These are phyloP conservation scores for Subanguina moxae DNA, from an alignment of 1,140 invertebrate species.

Conservation along the genomic window DNA sequence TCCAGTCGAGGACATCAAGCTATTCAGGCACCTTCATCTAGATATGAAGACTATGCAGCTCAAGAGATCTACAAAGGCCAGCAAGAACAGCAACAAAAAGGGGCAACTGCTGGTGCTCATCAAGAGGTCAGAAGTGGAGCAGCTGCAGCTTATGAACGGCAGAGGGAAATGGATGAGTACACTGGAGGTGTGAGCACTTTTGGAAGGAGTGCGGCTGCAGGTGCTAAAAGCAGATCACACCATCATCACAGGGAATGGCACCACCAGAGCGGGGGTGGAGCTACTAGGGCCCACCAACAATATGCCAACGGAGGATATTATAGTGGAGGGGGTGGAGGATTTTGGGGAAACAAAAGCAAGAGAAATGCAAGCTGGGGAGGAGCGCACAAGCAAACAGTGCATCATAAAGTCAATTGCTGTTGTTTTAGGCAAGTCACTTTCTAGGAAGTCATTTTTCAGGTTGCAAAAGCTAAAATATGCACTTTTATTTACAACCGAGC, in stretches of 20 bases:
- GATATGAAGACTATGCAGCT: background rate
- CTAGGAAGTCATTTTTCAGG: no score
- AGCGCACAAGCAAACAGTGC: slow-evolving; percentile 7
- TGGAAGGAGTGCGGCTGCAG: slow-evolving; percentile 3
- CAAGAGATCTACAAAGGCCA: no score
- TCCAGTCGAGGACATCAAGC: background rate
- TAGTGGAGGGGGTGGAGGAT: background rate
- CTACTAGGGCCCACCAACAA: background rate
- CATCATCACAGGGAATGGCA: background rate
- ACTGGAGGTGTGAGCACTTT: slow-evolving; percentile 1
- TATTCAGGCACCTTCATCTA: background rate
- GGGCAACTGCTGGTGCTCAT: background rate
- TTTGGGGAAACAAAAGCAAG: no score
- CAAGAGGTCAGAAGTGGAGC: background rate
- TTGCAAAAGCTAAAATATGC: no score
- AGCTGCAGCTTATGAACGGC: background rate
- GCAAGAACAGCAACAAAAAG: background rate
- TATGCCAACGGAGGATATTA: background rate
- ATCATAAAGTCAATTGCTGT: slow-evolving; percentile 24
- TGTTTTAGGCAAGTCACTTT: background rate
- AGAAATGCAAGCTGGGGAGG: background rate
- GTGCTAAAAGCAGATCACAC: background rate
- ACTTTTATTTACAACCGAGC: no score
- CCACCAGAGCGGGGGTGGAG: background rate
- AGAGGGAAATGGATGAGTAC: slow-evolving; percentile 4